phyloP scores from a whole-genome alignment of 2,888 invertebrate species.

The Thumatha senex region DNA sequence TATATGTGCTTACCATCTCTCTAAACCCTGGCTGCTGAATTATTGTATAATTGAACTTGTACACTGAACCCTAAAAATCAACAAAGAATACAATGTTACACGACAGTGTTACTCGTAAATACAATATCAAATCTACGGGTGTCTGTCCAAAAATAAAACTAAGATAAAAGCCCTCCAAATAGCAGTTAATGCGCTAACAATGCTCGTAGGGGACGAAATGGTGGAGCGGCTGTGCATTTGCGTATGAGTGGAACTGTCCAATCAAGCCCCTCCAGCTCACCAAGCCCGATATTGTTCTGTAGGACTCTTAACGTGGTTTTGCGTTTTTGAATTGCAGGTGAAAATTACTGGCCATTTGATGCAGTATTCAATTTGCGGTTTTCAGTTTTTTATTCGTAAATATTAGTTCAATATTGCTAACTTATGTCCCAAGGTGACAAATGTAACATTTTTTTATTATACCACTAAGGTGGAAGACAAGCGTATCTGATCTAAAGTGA shows the following conservation, averaged over 20 bases:
- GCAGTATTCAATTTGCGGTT: conserved; percentile 42
- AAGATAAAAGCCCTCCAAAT: conserved; percentile 75
- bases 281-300: conserved; percentile 47
- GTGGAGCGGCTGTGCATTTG: conserved; percentile 30
- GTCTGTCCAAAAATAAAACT: conserved; percentile 69
- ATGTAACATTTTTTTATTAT: no score
- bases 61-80: no score
- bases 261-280: conserved; percentile 41
- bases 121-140: conserved; percentile 43
- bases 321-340: conserved; percentile 41
- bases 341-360: conserved; percentile 41
- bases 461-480: no score
- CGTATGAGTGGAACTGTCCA: conserved; percentile 42
- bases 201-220: conserved; percentile 52
- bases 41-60: no score
- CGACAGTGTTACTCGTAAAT: conserved; percentile 42
- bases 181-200: conserved; percentile 77
- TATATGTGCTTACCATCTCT: no score
- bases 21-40: no score
- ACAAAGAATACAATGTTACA: conserved; percentile 12
- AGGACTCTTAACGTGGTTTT: conserved; percentile 34
- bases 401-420: conserved; percentile 24
- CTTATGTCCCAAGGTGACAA: background rate
- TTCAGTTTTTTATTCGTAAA: conserved; percentile 30
- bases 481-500: no score